Base-by-base conservation (phyloP, 1,140 invertebrate genomes). In the Tyrophagus putrescentiae region DNA sequence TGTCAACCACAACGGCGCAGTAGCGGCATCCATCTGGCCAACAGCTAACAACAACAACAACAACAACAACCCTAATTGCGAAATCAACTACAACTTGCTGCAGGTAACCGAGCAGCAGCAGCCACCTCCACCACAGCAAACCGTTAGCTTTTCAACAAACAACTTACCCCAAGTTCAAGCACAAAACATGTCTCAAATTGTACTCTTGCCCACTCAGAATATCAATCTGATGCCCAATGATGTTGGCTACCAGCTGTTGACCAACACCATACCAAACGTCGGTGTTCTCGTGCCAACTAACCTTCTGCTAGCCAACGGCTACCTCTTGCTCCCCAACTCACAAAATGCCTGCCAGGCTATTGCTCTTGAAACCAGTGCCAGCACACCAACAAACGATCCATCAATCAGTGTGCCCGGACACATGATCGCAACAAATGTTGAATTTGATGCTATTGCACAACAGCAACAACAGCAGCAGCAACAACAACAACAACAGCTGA, bases 251-350 rank as follows among this genome's bases (percentile, higher is more conserved):
- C 52, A 54, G 25, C 9, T 54, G 25, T 13, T 27, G 3, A 27
- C 52, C 2, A 11, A 31, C 18, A 54, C 25, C 3, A 21, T 42
- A 21, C 52, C 52, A 3, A 54, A 54, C 27, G 52, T 54, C 52
- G 39, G 28, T 13, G 52, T 59, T 5, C 27, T 42, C 44, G 57
- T 59, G 39, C 57, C 57, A 42, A 45, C 57, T 16, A 59, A 42
- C 31, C 48, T 59, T 21, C 50, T 59, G 27, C 18, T 59, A 29
- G 18, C 57, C 1, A 42, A 59, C 27, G 13, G 25, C 11, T 25
- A 59, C 34, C 11, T 44, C n/a, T 42, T 42, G 18, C 29, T 59
- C 31, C 18, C 29, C 28, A 41, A 16, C 23, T 28, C 36, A 59
- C 36, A 58, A 42, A 16, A 34, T 56, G 28, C 28, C 27, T 27